Evolutionary conservation across 2,888 invertebrate species (phyloP).

Genomic region (Ypsolopha sequella): DNA sequence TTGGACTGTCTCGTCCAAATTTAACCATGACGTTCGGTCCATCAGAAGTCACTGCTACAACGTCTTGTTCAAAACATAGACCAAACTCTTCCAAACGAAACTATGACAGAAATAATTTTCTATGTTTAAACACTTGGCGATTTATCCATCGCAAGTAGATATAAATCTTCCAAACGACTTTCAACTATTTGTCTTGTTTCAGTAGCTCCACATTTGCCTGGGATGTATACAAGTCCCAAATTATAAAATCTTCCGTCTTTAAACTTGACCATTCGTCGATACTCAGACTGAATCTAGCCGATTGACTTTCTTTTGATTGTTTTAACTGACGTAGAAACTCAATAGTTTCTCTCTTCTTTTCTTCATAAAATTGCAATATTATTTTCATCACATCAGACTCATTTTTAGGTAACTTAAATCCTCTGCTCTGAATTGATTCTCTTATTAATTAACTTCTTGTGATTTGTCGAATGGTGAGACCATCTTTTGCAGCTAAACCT

Average conservation of each 20-base stretch:
- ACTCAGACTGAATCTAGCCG: constrained; percentile 8
- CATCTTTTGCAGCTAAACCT: no score
- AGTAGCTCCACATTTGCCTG: constrained; percentile 12
- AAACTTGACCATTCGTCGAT: constrained; percentile 11
- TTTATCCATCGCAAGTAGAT: no score
- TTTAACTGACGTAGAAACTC: background rate
- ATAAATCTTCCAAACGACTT: no score
- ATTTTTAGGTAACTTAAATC: constrained; percentile 7
- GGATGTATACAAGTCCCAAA: constrained; percentile 11
- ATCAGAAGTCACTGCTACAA: constrained; percentile 11
- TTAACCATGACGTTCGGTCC: constrained; percentile 5
- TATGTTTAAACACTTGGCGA: no score
- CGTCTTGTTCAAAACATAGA: constrained; percentile 8
- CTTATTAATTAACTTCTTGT: no score
- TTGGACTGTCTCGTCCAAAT: constrained; percentile 5
- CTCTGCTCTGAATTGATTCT: constrained; percentile 7
- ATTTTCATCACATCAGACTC: constrained; percentile 7
- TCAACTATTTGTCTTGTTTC: constrained; percentile 12
- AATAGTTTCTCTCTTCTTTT: constrained; percentile 6
- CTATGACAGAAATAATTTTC: no score
- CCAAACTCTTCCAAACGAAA: constrained; percentile 11
- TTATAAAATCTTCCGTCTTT: constrained; percentile 10
- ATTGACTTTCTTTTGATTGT: background rate
- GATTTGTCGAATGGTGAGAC: no score
- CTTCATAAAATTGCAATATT: constrained; percentile 8